Evolutionary conservation across 1,140 invertebrate genomes (phyloP), one percentile per base, ranked within the genome.

Genomic region (Macrocentrus cingulum): DNA sequence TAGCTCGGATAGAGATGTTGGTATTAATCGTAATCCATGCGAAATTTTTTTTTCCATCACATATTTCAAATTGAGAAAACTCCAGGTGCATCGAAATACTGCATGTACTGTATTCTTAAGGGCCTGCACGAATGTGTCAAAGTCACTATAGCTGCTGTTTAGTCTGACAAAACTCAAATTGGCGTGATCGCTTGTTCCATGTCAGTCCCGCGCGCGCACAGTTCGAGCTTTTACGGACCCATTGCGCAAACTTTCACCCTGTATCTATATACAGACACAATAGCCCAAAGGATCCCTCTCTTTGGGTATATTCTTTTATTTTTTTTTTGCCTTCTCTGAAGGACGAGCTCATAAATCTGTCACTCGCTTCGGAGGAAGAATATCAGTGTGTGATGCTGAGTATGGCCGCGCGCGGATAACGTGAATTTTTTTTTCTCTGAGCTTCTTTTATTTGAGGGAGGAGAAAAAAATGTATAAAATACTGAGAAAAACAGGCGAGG

Each of bases 181-280:
- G 8, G 7, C 36, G 15, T 39, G 36, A 39, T n/a, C 3, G 4
- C 13, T 7, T 34, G 11, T 34, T 34, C 6, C 11, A 34, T 34
- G 29, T 11, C 6, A 7, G 29, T 34, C 6, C 11, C 29, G 11
- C 6, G 29, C 11, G 29, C n/a, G n/a, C n/a, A n/a, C 6, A 34
- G 11, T 34, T 34, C 6, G 6, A 7, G 29, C 29, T 7, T 7
- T 34, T 34, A 11, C 11, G 29, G 11, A 36, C 49, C 49, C 62
- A 68, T 71, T 70, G 66, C 71, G 69, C 66, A 70, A 73, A 73
- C 71, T 73, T 73, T 73, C 69, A 66, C 69, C 62, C 50, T 51
- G 55, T 59, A n/a, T n/a, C n/a, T n/a, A n/a, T n/a, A n/a, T n/a
- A n/a, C n/a, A n/a, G n/a, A 68, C 9, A 39, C 66, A 66, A 70